Conservation (phyloP, 2,113 vertebrate genomes). For the Salvelinus alpinus region DNA sequence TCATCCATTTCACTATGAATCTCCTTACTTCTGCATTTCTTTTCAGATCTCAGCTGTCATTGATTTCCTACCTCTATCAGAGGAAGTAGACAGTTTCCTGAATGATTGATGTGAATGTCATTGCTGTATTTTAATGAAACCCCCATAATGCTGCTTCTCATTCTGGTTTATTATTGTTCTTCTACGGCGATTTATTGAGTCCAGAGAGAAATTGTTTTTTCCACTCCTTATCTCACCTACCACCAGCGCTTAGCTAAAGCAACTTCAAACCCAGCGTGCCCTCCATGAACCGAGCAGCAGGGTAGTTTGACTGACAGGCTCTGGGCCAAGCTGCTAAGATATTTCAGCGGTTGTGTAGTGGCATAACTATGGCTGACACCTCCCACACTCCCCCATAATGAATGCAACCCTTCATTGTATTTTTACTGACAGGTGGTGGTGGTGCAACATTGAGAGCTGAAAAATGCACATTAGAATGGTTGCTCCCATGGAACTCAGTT, state of each 20-base stretch:
- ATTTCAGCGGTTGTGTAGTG: constrained; percentile 29
- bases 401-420: background rate
- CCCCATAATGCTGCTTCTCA: background rate
- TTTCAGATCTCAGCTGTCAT: too few species aligned
- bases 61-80: too few species aligned
- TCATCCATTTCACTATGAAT: too few species aligned
- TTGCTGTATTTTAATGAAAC: background rate
- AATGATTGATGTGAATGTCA: background rate
- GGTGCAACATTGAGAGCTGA: background rate
- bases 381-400: background rate
- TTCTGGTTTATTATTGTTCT: background rate
- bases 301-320: constrained; percentile 23
- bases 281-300: constrained; percentile 16
- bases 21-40: too few species aligned
- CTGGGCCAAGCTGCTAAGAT: constrained; percentile 3
- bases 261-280: constrained; percentile 15
- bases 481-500: background rate
- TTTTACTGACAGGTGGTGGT: background rate
- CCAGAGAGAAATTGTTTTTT: background rate
- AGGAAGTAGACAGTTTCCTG: background rate
- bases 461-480: background rate
- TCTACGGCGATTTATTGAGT: background rate
- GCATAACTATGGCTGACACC: background rate
- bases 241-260: constrained; percentile 10
- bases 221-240: constrained; percentile 11